Evolutionary conservation across 2,888 invertebrate genomes (phyloP), one percentile per base, ranked within the genome.

Genomic region (Biston betularia): DNA sequence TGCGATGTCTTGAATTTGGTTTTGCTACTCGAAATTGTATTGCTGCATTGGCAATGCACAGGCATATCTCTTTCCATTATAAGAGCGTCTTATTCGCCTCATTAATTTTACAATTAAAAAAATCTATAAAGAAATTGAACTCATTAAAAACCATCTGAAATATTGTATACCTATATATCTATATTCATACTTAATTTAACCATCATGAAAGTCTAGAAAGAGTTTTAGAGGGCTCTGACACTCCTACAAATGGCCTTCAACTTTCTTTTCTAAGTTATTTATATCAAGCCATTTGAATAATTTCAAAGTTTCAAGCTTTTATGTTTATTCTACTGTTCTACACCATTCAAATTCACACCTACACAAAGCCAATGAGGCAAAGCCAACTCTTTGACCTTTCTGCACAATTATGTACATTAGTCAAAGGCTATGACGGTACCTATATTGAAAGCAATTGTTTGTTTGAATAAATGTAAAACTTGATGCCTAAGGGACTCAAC

Each of bases 201-300:
- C 11, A 44, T 35, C 33, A 54, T 42, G 24, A 54, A 44, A 54
- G 42, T 33, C 33, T 42, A 42, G 12, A 24, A 8, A 46, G 12
- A 9, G 15, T 34, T 57, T 38, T 10, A n/a, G 12, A 49, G 58
- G 58, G n/a, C 49, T 58, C n/a, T 58, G 58, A 49, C 46, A 48
- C 42, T 40, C 12, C 40, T 49, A 46, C n/a, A 24, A 58, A 40
- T 33, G 14, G 48, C 49, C 58, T 48, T 50, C 49, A 42, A 49
- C 49, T 58, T 58, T 58, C 49, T 49, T 58, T 40, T 58, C 42
- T 49, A 49, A 58, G 58, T 49, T 38, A 56, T 56, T 45, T 56
- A 48, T 38, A 48, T 35, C 35, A 48, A 49, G 9, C 49, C 10
- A n/a, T 58, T 58, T 40, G 12, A 58, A 49, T 58, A 49, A 58